Conservation (phyloP, 2,797 vertebrate genomes). For the Halcyon smyrnensis region DNA sequence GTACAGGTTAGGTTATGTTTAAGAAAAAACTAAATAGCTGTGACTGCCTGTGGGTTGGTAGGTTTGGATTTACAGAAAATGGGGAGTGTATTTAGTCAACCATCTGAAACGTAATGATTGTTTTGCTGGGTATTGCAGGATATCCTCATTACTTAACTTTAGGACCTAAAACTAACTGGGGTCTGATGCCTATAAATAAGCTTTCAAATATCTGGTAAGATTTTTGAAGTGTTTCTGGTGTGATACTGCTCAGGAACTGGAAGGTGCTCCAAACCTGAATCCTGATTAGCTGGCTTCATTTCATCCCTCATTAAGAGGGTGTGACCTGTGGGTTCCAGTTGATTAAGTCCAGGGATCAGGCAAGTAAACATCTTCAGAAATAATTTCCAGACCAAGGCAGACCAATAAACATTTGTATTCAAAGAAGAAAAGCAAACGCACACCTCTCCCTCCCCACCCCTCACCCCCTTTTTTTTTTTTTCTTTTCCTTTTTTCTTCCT, state of each 20-base stretch:
- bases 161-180: not conserved
- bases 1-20: not conserved
- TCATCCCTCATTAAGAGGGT: slow-evolving; percentile 2
- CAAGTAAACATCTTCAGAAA: not conserved
- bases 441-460: too few species aligned
- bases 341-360: not conserved
- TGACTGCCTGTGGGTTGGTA: not conserved
- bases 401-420: not conserved
- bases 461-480: not conserved
- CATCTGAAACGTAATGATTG: not conserved
- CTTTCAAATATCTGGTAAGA: not conserved
- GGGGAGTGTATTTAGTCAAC: not conserved
- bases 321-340: not conserved
- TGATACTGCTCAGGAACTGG: not conserved
- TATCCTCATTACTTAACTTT: not conserved
- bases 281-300: not conserved
- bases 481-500: not conserved
- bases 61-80: not conserved
- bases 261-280: not conserved
- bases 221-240: not conserved
- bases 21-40: not conserved
- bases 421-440: not conserved
- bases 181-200: not conserved
- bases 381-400: not conserved
- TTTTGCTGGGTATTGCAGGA: not conserved